phyloP scores from a whole-genome alignment of 2,797 vertebrate species.

The Rhinatrema bivittatum region DNA sequence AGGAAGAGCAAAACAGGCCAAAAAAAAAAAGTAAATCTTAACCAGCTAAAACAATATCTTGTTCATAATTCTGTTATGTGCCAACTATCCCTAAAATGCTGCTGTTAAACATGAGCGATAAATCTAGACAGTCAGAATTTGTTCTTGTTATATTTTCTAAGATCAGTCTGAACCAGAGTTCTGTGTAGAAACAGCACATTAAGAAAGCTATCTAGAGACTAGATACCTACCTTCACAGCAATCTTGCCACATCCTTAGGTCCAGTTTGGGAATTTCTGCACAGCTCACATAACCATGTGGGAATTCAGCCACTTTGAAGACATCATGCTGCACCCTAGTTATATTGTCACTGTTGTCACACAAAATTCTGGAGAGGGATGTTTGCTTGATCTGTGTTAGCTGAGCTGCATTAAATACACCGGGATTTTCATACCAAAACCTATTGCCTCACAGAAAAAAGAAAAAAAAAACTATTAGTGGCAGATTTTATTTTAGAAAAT shows the following conservation, averaged over 20 bases:
- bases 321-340: constrained; percentile 82
- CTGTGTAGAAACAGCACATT: too few species aligned
- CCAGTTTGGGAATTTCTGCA: constrained; percentile 76
- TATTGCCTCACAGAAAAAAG: constrained; percentile 43
- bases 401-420: constrained; percentile 88
- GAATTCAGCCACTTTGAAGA: constrained; percentile 79
- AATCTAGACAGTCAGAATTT: too few species aligned
- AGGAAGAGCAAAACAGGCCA: too few species aligned
- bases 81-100: too few species aligned
- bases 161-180: too few species aligned
- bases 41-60: too few species aligned
- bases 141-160: too few species aligned
- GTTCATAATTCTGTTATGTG: too few species aligned
- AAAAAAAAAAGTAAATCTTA: too few species aligned
- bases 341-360: constrained; percentile 96
- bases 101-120: too few species aligned
- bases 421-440: constrained; percentile 95
- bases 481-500: constrained; percentile 1
- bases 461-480: constrained; percentile 11
- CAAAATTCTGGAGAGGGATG: constrained; percentile 81
- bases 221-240: constrained; percentile 94
- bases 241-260: constrained; percentile 97
- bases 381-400: constrained; percentile 90
- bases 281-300: constrained; percentile 86
- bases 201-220: too few species aligned